Evolutionary conservation across 2,797 vertebrate genomes (phyloP), one percentile per base, ranked within the genome.

Genomic region (Hyperoplus immaculatus): DNA sequence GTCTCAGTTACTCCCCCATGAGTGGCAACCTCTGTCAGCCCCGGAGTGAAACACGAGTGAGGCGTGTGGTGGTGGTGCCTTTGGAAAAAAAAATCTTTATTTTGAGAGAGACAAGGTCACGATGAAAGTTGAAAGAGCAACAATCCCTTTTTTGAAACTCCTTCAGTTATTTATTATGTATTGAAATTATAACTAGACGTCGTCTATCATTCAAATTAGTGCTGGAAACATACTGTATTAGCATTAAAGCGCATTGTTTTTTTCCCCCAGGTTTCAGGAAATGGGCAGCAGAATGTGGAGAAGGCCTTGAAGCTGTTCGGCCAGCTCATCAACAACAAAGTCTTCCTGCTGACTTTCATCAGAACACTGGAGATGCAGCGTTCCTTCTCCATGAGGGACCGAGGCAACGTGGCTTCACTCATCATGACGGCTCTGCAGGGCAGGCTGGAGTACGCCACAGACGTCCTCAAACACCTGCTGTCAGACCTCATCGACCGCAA

Each of bases 241-340:
- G 39, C 36, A 1, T 53, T 41, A n/a, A 72, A 13, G 5, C 1
- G 0, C 58, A 4, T 18, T 12, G 9, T 41, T 46, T 21, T 69
- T 45, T 76, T 29, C 29, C 29, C 29, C 0, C 91, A 99, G 98
- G 98, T 99, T 21, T 97, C 97, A 0, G 98, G 98, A 1, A 98
- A 99, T 0, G 97, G 97, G 65, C 98, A 99, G 94, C 97, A 96
- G 94, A 96, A 93, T 0, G 97, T 99, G 90, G 98, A 99, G 93
- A 99, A 99, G 84, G 98, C 97, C 78, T 91, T 99, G 90, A 99
- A 99, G 94, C 95, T 98, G 77, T 99, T 99, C 16, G 98, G 96
- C 1, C 98, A 99, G 94, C 96, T 99, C 84, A 95, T 99, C 94
- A 99, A 99, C 96, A 99, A 99, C 95, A 99, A 99, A 85, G 96